Percentiles rank a stretch among this genome's conserved stretches.
Evolutionary conservation across 2,113 vertebrate species (phyloP).

Genomic region (Centropus bengalensis): DNA sequence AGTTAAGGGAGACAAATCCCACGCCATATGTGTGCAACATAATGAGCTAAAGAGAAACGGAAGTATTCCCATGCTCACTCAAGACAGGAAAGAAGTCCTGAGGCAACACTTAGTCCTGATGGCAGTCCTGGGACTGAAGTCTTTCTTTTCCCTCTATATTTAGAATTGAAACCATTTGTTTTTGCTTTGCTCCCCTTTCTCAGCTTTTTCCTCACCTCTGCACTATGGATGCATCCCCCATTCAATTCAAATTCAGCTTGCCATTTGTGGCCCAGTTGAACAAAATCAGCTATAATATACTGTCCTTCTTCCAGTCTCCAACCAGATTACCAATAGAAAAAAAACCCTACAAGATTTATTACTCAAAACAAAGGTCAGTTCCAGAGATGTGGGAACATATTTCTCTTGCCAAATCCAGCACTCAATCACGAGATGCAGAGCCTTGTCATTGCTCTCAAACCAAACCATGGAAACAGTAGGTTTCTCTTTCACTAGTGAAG

Average conservation of each 20-base stretch:
- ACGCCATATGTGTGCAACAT: neutral
- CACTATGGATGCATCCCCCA: neutral
- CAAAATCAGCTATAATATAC: neutral
- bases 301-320: neutral
- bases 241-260: neutral
- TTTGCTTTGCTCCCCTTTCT: neutral
- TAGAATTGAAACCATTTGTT: neutral
- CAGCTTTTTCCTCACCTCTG: neutral
- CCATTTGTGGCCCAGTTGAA: neutral
- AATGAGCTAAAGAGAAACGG: neutral
- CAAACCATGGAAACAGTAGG: neutral
- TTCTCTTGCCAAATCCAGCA: neutral
- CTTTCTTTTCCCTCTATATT: neutral
- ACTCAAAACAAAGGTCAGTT: slow-evolving; percentile 33
- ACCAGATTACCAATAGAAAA: neutral
- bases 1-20: neutral
- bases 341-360: slow-evolving; percentile 1
- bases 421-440: neutral
- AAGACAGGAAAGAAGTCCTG: neutral
- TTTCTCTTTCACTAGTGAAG: neutral
- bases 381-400: neutral
- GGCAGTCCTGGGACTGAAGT: neutral
- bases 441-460: neutral
- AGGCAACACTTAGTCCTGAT: neutral
- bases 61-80: neutral